Conservation (phyloP, 2,888 invertebrate species). For the Prenolepis imparis region DNA sequence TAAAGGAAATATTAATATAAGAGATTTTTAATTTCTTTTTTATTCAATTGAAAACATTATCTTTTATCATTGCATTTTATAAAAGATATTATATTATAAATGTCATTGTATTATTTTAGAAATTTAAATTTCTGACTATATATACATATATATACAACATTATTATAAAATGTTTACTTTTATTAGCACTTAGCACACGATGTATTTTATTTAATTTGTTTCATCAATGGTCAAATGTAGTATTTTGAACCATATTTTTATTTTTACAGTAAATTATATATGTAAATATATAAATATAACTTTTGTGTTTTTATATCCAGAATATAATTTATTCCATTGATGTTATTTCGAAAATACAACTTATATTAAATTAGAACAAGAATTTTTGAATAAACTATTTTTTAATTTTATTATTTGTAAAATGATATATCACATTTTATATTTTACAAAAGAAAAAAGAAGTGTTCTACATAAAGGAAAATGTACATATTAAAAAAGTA, state of each 20-base stretch:
- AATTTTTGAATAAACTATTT: conserved; percentile 51
- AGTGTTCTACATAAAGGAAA: neutral
- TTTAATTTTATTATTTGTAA: conserved; percentile 44
- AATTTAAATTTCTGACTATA: conserved; percentile 52
- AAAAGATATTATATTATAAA: conserved; percentile 43
- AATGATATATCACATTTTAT: conserved; percentile 46
- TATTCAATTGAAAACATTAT: conserved; percentile 6
- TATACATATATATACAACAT: conserved; percentile 18
- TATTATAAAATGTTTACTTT: conserved; percentile 56
- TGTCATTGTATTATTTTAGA: conserved; percentile 57
- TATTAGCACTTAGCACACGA: conserved; percentile 29
- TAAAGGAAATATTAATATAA: neutral
- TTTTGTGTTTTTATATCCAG: conserved; percentile 64
- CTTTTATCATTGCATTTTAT: conserved; percentile 68
- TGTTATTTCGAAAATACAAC: conserved; percentile 55
- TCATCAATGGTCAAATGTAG: neutral
- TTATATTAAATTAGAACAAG: conserved; percentile 40
- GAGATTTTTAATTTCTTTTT: neutral
- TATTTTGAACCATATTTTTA: conserved; percentile 54
- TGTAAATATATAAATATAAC: conserved; percentile 70
- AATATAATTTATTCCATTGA: conserved; percentile 59
- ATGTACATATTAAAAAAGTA: neutral
- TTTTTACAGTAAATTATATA: conserved; percentile 70
- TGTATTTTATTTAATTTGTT: conserved; percentile 51
- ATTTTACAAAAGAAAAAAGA: conserved; percentile 35